A percentile compares a stretch with the other conserved stretches of the same genome.
Evolutionary conservation across 1,140 invertebrate species (phyloP).

Genomic region (Drosophila pseudoananassae): DNA sequence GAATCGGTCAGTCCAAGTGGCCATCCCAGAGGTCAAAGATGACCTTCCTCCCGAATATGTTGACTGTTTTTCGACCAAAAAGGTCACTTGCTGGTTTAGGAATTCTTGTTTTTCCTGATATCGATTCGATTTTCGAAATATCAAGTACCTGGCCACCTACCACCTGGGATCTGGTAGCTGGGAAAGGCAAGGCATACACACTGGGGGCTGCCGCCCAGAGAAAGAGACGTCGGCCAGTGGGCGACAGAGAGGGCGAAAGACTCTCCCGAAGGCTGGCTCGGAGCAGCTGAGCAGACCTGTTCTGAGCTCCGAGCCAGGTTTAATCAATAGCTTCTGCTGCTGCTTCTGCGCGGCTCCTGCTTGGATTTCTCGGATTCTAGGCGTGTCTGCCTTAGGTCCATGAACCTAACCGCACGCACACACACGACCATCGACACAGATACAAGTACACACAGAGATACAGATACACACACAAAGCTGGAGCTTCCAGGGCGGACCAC

Average conservation of each 20-base stretch:
- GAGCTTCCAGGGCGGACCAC: background rate
- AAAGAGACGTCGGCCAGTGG: slow-evolving; percentile 8
- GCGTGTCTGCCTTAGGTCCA: slow-evolving; percentile 78
- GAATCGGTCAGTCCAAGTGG: too few relatives aligned
- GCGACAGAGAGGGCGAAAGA: slow-evolving; percentile 17
- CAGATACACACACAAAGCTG: slow-evolving; percentile 14
- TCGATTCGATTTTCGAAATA: background rate
- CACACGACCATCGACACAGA: slow-evolving; percentile 5
- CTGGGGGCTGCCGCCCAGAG: slow-evolving; percentile 16
- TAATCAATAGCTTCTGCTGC: slow-evolving; percentile 77
- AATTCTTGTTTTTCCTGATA: too few relatives aligned
- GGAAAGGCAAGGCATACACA: slow-evolving; percentile 59
- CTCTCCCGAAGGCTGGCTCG: slow-evolving; percentile 40
- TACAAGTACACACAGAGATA: slow-evolving; percentile 24
- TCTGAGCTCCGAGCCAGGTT: slow-evolving; percentile 73
- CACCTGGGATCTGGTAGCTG: background rate
- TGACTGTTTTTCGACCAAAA: too few relatives aligned
- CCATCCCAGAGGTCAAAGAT: too few relatives aligned
- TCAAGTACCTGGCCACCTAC: background rate
- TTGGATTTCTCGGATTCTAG: slow-evolving; percentile 71
- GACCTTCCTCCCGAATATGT: too few relatives aligned
- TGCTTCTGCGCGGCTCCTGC: slow-evolving; percentile 44
- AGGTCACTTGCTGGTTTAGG: too few relatives aligned
- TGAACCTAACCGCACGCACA: slow-evolving; percentile 64
- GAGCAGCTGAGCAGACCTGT: slow-evolving; percentile 63